Evolutionary conservation across 2,888 invertebrate species (phyloP), one percentile per base, ranked within the genome.

Genomic region (Drosophila antonietae): DNA sequence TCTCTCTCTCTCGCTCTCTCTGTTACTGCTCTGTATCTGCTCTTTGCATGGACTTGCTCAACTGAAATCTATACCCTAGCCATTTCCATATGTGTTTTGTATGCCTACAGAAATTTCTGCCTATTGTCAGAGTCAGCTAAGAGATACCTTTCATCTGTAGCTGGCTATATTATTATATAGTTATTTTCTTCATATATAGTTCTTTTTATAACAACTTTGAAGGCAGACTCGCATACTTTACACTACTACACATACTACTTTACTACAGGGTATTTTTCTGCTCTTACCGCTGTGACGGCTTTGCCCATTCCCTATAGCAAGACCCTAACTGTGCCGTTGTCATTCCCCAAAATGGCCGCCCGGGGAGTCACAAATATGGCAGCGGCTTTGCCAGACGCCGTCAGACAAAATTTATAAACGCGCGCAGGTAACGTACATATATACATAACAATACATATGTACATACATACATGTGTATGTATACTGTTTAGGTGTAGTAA

Each of bases 281-380:
- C 23, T 10, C 3, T 39, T 31, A 9, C 18, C 39, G 49, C 43
- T 55, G 20, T 18, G 23, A 14, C 44, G 49, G 46, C 49, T 18
- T 31, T 52, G 14, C 72, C 28, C 55, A n/a, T 55, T 62, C 56
- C 57, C 59, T 37, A 31, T 62, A 10, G 61, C 56, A 23, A 46
- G 18, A n/a, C 51, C 47, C 35, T n/a, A 39, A 10, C 33, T 33
- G 31, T 43, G 59, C 55, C 64, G 59, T 67, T 65, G 56, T 71
- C 77, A 68, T 65, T 23, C 58, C 53, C 55, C 67, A 58, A 73
- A 84, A 84, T 84, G 80, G 80, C 68, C 82, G 70, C 82, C 84
- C 62, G 63, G 84, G 86, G 84, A 84, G 82, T 83, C 84, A 84
- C 84, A 84, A 84, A 84, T 84, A 84, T 86, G 86, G 85, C 80